Conservation (phyloP, 2,888 invertebrate genomes). For the Hirtodrosophila alboralis region DNA sequence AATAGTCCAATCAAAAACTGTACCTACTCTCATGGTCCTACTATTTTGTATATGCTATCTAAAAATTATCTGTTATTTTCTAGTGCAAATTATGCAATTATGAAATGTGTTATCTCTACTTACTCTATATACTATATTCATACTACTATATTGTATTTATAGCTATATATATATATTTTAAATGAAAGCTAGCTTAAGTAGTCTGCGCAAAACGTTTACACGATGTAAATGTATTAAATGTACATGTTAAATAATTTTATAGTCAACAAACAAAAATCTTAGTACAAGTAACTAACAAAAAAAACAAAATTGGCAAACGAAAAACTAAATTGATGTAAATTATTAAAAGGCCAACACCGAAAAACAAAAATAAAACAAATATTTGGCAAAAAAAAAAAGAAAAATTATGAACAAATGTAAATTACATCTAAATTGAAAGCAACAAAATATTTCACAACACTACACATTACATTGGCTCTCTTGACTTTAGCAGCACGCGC, state of each 20-base stretch:
- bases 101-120: constrained; percentile 49
- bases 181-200: constrained; percentile 63
- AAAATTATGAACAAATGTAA: constrained; percentile 10
- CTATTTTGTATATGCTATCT: constrained; percentile 39
- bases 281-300: constrained; percentile 69
- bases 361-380: constrained; percentile 38
- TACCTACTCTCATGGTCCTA: constrained; percentile 30
- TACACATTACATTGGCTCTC: constrained; percentile 46
- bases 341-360: constrained; percentile 17
- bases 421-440: constrained; percentile 43
- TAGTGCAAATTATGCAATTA: constrained; percentile 53
- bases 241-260: constrained; percentile 71
- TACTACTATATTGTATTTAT: constrained; percentile 48
- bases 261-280: constrained; percentile 42
- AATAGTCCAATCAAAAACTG: constrained; percentile 21
- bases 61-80: constrained; percentile 45
- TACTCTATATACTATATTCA: constrained; percentile 33
- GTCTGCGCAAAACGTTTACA: constrained; percentile 54
- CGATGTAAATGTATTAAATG: constrained; percentile 62
- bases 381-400: constrained; percentile 41
- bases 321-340: constrained; percentile 40
- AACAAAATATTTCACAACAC: constrained; percentile 39
- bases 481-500: constrained; percentile 11
- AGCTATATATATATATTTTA: constrained; percentile 20
- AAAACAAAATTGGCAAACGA: constrained; percentile 40